phyloP scores from a whole-genome alignment of 1,140 invertebrate genomes.

The Nilaparvata lugens region DNA sequence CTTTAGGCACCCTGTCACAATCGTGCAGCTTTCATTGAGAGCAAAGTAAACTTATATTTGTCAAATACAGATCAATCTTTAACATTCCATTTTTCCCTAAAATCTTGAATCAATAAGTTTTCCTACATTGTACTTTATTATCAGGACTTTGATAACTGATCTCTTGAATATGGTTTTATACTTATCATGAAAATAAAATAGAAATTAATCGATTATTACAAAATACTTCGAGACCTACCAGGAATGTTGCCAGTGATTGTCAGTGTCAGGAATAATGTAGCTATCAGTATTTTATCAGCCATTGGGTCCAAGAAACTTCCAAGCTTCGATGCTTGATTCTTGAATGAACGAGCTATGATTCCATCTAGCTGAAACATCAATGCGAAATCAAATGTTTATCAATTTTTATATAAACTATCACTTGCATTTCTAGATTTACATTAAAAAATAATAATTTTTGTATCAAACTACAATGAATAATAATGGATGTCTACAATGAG shows the following conservation, averaged over 20 bases:
- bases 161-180: too few species aligned
- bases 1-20: too few species aligned
- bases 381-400: neutral
- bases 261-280: slow-evolving; percentile 75
- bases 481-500: too few species aligned
- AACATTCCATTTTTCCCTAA: too few species aligned
- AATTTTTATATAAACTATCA: neutral
- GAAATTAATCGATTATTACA: too few species aligned
- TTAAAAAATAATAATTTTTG: neutral
- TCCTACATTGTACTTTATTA: too few species aligned
- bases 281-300: slow-evolving; percentile 93
- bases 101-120: neutral
- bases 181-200: too few species aligned
- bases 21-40: too few species aligned
- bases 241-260: slow-evolving; percentile 81
- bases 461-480: too few species aligned
- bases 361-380: slow-evolving; percentile 73
- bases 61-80: too few species aligned
- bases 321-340: slow-evolving; percentile 79
- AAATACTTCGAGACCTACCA: slow-evolving; percentile 32
- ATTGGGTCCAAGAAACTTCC: slow-evolving; percentile 95
- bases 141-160: too few species aligned
- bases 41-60: too few species aligned
- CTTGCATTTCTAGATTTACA: neutral
- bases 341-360: slow-evolving; percentile 88